A percentile compares a stretch with the other conserved stretches of the same genome.
phyloP scores from a whole-genome alignment of 2,888 invertebrate genomes.

The Zygaena filipendulae region DNA sequence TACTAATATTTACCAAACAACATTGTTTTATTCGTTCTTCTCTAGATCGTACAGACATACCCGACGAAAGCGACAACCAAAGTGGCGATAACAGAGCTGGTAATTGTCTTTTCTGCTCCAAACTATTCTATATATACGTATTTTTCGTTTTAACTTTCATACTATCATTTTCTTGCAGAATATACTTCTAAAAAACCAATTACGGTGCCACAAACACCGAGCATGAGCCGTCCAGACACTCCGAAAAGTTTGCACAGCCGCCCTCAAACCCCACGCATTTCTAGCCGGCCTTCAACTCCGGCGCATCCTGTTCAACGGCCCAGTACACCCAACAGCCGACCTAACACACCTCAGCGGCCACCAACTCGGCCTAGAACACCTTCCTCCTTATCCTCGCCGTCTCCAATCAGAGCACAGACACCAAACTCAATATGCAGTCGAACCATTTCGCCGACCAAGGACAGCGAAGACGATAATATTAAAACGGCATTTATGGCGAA shows the following conservation, averaged over 20 bases:
- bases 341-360: slow-evolving; percentile 31
- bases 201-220: no score
- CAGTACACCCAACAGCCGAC: slow-evolving; percentile 28
- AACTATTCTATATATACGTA: no score
- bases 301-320: slow-evolving; percentile 21
- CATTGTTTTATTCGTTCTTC: no score
- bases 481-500: slow-evolving; percentile 30
- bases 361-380: slow-evolving; percentile 25
- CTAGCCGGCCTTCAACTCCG: slow-evolving; percentile 36
- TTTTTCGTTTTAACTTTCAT: no score
- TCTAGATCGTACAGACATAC: no score
- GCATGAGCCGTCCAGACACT: slow-evolving; percentile 35
- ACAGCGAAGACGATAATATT: slow-evolving; percentile 31
- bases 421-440: no score
- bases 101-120: no score
- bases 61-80: slow-evolving; percentile 3
- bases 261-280: slow-evolving; percentile 32
- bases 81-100: no score
- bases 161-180: no score
- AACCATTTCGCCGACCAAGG: neutral
- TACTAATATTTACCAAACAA: no score
- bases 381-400: slow-evolving; percentile 6
- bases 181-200: no score
- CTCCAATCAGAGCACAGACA: slow-evolving; percentile 11
- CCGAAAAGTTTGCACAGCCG: slow-evolving; percentile 33